A percentile compares a stretch with the other conserved stretches of the same genome.
These are phyloP conservation scores for Trissolcus basalis DNA, from an alignment of 1,140 invertebrate species.

Conservation along the genomic window DNA sequence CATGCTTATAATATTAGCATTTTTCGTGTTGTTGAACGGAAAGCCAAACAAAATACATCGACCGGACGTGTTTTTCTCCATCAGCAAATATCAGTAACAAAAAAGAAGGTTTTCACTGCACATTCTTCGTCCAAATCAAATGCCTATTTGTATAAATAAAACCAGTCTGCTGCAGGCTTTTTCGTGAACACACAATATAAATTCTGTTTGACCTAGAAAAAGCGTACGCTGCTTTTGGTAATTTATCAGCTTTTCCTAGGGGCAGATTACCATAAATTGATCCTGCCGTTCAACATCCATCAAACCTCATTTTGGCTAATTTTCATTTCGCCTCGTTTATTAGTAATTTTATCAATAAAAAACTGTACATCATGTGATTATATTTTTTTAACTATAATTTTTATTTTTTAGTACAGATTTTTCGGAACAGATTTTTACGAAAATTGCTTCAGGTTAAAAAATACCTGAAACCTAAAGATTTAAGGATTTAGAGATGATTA, in stretches of 20 bases:
- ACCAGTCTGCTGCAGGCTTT: constrained; percentile 9
- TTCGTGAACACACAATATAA: constrained; percentile 25
- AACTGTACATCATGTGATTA: no score
- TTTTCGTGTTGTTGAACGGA: neutral
- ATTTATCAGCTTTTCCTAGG: constrained; percentile 36
- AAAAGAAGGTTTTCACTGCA: constrained; percentile 14
- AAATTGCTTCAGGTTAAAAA: no score
- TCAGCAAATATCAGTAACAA: constrained; percentile 17
- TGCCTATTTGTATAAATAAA: constrained; percentile 39
- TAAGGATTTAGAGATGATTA: no score
- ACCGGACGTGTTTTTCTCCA: constrained; percentile 27
- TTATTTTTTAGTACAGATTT: no score
- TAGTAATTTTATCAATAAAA: no score
- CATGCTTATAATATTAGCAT: constrained; percentile 2
- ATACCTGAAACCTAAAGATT: no score
- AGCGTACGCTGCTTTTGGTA: constrained; percentile 28
- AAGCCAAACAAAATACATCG: constrained; percentile 37
- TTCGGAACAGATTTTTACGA: no score
- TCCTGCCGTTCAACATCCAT: neutral
- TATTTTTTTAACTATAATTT: no score
- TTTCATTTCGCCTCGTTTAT: neutral
- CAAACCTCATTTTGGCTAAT: constrained; percentile 1
- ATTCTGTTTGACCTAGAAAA: constrained; percentile 40
- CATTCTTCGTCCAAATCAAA: constrained; percentile 16
- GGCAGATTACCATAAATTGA: constrained; percentile 39